Base-by-base conservation (phyloP, 2,888 invertebrate genomes). In the Poecilobothrus nobilitatus region DNA sequence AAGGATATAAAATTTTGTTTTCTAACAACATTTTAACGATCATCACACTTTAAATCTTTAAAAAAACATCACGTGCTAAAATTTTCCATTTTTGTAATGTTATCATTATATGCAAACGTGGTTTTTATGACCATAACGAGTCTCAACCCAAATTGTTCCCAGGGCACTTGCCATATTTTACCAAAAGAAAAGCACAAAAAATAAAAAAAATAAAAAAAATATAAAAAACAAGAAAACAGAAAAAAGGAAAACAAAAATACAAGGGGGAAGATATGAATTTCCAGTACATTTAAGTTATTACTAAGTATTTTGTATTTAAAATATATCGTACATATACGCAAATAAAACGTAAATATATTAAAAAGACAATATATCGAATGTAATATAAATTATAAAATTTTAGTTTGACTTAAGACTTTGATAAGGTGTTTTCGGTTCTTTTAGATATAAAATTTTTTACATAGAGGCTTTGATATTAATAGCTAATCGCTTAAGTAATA, bases 111-210 rank as follows among this genome's bases (percentile, higher is more conserved):
- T 53, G 53, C 18, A 53, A 53, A 53, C 53, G 53, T 53, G 53
- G 53, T 53, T 53, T 53, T 53, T 53, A 53, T 53, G 53, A 53
- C 53, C 53, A 53, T 53, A 53, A 53, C 53, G 53, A 53, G 53
- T 53, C 53, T 53, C 1, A 53, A 53, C 53, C 27, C 53, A 53
- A 53, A 53, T 53, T 53, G 53, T 53, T 53, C 53, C 53, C 53
- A 53, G 15, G 18, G 53, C 18, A 53, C 15, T 53, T 18, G 18
- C n/a, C 53, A 53, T 53, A 53, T 53, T 53, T 18, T 53, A n/a
- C 15, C 53, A 53, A 12, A 53, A 12, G 5, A 27, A 27, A 27
- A 27, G 5, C 27, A 27, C 5, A 27, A 27, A 27, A 27, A 2
- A 27, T n/a, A n/a, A n/a, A n/a, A n/a, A n/a, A n/a, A 44, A 44